Base-by-base conservation (phyloP, 2,888 invertebrate genomes). In the Meta bourneti region DNA sequence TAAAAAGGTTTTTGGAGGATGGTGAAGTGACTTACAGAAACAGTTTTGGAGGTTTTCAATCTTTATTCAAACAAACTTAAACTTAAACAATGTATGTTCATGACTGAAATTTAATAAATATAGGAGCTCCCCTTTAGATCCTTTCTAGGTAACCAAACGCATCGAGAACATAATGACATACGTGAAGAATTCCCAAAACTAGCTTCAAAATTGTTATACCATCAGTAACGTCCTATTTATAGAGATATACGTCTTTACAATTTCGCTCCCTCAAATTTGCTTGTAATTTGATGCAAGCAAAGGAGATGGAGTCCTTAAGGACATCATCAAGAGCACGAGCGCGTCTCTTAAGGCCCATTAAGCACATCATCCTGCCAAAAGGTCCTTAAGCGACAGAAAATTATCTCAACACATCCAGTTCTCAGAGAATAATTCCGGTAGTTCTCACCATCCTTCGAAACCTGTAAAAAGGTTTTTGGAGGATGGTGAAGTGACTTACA, bases 251-350 rank as follows among this genome's bases (percentile, higher is more conserved):
- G 54, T 61, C 61, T 61, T 61, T 61, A 11, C 61, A 61, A 61
- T 61, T 13, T 13, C 9, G 61, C n/a, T 61, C 13, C 13, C 61
- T 1, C 61, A 61, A 61, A 13, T 61, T 6, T 13, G 9, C 61
- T 61, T 61, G 61, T 61, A 61, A 61, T 61, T 61, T 6, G 61
- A 61, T 61, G 61, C 61, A 13, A 61, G 34, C n/a, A n/a, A n/a
- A n/a, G n/a, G n/a, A n/a, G n/a, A n/a, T 51, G 8, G 13, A 84
- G 16, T 86, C 85, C 85, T 86, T 5, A 51, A 78, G 85, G 85
- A 86, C 54, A 77, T 86, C 85, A 86, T 86, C 85, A 86, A 49
- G 7, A 49, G 77, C 61, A 61, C 61, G 49, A 69, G 13, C 9
- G 51, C 69, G n/a, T 78, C 78, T 70, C 77, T 11, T 52, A 49